These are phyloP conservation scores for Cryptops parisi DNA, from an alignment of 2,888 invertebrate genomes.

Conservation along the genomic window DNA sequence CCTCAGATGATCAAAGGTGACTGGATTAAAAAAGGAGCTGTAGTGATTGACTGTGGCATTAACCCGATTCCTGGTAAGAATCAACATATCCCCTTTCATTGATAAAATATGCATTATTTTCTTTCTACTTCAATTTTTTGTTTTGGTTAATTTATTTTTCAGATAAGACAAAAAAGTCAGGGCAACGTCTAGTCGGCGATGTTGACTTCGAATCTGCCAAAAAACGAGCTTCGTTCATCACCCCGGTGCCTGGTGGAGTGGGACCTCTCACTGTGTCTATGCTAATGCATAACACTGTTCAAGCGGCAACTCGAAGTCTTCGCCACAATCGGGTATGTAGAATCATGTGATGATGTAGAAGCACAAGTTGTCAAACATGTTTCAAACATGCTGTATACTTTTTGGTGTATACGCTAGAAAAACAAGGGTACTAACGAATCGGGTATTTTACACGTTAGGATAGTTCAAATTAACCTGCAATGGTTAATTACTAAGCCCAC, in stretches of 20 bases:
- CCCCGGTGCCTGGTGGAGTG: constrained; percentile 93
- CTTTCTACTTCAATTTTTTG: not conserved
- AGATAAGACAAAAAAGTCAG: constrained; percentile 63
- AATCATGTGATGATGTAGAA: constrained; percentile 7
- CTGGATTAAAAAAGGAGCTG: constrained; percentile 96
- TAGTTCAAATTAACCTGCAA: no score
- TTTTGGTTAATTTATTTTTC: no score
- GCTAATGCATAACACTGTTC: constrained; percentile 83
- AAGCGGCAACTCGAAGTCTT: constrained; percentile 44
- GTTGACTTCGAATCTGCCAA: constrained; percentile 70
- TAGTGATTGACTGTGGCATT: constrained; percentile 98
- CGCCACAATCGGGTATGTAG: constrained; percentile 6
- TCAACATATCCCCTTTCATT: not conserved
- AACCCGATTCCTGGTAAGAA: constrained; percentile 69
- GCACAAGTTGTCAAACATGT: no score
- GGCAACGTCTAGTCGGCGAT: constrained; percentile 84
- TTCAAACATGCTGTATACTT: no score
- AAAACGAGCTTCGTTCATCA: constrained; percentile 69
- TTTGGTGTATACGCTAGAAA: no score
- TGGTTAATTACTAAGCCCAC: no score
- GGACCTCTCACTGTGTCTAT: constrained; percentile 99
- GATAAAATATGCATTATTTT: not conserved
- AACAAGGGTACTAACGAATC: no score
- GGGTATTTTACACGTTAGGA: no score
- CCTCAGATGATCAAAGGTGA: constrained; percentile 79